Base-by-base conservation (phyloP, 2,888 invertebrate genomes). In the Xanthorhoe designata region DNA sequence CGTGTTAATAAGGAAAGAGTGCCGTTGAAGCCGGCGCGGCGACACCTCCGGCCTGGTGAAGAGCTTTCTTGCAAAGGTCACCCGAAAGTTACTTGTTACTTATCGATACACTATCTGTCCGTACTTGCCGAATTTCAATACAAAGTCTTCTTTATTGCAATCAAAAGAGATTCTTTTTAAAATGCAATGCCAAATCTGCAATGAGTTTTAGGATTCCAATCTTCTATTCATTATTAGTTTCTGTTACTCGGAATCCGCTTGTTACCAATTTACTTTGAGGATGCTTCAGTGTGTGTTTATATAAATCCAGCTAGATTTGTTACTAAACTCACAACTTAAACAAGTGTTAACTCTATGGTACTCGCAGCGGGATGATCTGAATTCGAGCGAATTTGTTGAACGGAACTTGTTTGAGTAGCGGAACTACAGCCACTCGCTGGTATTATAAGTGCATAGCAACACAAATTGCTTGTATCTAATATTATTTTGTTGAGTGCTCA, bases 1-100 rank as follows among this genome's bases (percentile, higher is more conserved):
- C 77, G 81, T 81, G 81, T 78, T 81, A 80, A 82, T 80, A 71
- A 78, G 79, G 72, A 68, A 76, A 72, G 80, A 75, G 78, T 78
- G 78, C 72, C 75, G 73, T 71, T 77, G 81, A 78, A 75, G 78
- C 62, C 68, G 18, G 19, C 38, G 38, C 38, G 38, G 13, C 38
- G 38, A 42, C 38, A 13, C 38, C 38, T 1, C 38, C 38, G 42
- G 50, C 52, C 35, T 53, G 52, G 49, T 29, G 42, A 38, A 45
- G 52, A 51, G 54, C 52, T 52, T 45, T 50, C 61, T 59, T 59
- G 45, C 15, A 49, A 58, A 61, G 61, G 61, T 53, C 66, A 61
- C 8, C 32, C 15, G 24, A 47, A 47, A 49, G 19, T 58, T 66
- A 61, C 38, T 64, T 45, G 38, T 51, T 15, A 24, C 4, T 18